Conservation (phyloP, 2,888 invertebrate species). For the Drosophila diplacantha region DNA sequence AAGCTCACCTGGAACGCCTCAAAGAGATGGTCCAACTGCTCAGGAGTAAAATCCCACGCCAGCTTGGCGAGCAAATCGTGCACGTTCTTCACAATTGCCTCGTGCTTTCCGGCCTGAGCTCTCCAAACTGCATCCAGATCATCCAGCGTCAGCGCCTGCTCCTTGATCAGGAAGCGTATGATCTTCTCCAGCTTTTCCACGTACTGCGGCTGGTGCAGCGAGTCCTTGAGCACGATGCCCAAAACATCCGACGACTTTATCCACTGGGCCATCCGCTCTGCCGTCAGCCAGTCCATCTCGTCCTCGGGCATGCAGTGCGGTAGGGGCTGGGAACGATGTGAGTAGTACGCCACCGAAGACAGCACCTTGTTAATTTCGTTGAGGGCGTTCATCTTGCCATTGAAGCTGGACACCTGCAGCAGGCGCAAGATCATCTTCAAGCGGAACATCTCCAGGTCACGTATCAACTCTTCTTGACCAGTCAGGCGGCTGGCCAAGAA, state of each 20-base stretch:
- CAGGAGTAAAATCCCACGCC: slow-evolving; percentile 98
- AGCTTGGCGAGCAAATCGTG: slow-evolving; percentile 97
- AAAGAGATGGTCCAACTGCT: slow-evolving; percentile 97
- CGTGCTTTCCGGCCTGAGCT: slow-evolving; percentile 97
- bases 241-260: slow-evolving; percentile 96
- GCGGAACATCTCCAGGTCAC: slow-evolving; percentile 93
- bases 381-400: slow-evolving; percentile 99
- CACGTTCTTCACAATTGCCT: slow-evolving; percentile 98
- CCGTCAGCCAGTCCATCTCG: slow-evolving; percentile 94
- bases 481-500: slow-evolving; percentile 91
- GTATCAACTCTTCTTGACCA: slow-evolving; percentile 86
- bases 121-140: slow-evolving; percentile 98
- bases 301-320: slow-evolving; percentile 84
- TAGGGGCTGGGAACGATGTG: slow-evolving; percentile 83
- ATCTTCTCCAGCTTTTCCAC: slow-evolving; percentile 99
- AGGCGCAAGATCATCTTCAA: slow-evolving; percentile 96
- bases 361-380: slow-evolving; percentile 99
- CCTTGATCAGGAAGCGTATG: slow-evolving; percentile 96
- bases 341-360: slow-evolving; percentile 92
- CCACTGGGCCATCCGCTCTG: slow-evolving; percentile 97
- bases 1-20: slow-evolving; percentile 93
- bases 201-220: slow-evolving; percentile 97
- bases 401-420: slow-evolving; percentile 97
- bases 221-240: slow-evolving; percentile 95
- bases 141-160: slow-evolving; percentile 89